These are phyloP conservation scores for Lepilemur ruficaudatus DNA, from an alignment of 2,797 vertebrate species.

Conservation along the genomic window DNA sequence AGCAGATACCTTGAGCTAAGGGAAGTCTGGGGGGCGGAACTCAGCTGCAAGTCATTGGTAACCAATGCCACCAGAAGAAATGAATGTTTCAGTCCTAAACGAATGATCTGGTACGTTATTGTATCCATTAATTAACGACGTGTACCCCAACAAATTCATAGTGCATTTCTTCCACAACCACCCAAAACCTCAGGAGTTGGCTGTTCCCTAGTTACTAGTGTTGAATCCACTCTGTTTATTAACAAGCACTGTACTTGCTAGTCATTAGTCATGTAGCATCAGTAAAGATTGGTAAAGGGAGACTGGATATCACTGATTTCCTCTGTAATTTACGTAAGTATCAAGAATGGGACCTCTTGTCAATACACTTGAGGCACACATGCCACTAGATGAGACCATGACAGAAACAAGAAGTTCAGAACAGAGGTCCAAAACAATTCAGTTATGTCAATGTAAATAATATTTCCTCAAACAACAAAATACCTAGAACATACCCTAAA, in stretches of 20 bases:
- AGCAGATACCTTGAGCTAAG: background rate
- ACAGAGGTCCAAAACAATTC: background rate
- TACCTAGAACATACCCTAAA: background rate
- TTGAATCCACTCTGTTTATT: background rate
- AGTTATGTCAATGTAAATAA: background rate
- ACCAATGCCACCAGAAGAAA: no score
- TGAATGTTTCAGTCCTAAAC: background rate
- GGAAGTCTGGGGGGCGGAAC: background rate
- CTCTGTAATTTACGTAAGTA: background rate
- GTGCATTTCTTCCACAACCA: background rate
- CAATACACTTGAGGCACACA: background rate
- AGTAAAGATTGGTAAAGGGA: background rate
- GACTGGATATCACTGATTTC: background rate
- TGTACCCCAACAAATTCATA: background rate
- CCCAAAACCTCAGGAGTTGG: no score
- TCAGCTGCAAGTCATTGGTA: background rate
- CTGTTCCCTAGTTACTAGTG: accelerated
- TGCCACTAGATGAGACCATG: background rate
- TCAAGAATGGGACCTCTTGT: background rate
- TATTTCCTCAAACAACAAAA: background rate
- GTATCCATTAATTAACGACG: no score
- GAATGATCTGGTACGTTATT: no score
- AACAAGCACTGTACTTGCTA: background rate
- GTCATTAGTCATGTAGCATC: background rate
- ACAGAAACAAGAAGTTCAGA: background rate